Evolutionary conservation across 2,888 invertebrate species (phyloP).

Genomic region (Drosophila setosimentum): DNA sequence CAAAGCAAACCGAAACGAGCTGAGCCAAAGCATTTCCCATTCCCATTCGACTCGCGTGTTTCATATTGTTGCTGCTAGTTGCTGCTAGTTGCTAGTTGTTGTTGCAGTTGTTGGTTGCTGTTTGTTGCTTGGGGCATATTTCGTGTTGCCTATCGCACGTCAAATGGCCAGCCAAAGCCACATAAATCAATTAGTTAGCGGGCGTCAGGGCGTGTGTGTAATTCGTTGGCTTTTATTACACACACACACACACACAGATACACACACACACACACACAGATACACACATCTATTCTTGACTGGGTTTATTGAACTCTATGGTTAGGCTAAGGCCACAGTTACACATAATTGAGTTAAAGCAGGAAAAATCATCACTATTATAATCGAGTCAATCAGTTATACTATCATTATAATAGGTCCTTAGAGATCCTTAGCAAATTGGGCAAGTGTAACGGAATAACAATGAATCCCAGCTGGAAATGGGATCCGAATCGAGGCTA

Average conservation of each 20-base stretch:
- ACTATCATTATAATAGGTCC: too few relatives aligned
- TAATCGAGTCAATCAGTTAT: too few relatives aligned
- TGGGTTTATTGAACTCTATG: conserved; percentile 21
- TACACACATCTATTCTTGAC: neutral
- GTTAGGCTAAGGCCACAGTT: neutral
- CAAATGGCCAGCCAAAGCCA: conserved; percentile 51
- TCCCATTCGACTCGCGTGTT: conserved; percentile 64
- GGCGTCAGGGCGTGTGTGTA: conserved; percentile 1
- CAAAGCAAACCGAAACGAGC: conserved; percentile 2
- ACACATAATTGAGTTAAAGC: neutral
- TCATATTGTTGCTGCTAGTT: conserved; percentile 20
- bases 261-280: neutral
- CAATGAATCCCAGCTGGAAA: neutral
- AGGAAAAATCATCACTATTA: neutral
- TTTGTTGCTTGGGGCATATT: conserved; percentile 47
- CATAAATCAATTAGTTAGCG: conserved; percentile 71
- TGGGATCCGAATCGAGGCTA: neutral
- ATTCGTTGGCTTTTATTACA: conserved; percentile 22
- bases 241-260: neutral
- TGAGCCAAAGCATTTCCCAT: conserved; percentile 39
- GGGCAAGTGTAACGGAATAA: neutral
- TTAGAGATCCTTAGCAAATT: neutral
- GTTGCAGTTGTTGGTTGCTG: conserved; percentile 24
- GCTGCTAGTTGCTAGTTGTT: conserved; percentile 4
- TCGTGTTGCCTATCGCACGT: conserved; percentile 69